phyloP scores from a whole-genome alignment of 2,113 vertebrate genomes.

The Anser brachyrhynchus region DNA sequence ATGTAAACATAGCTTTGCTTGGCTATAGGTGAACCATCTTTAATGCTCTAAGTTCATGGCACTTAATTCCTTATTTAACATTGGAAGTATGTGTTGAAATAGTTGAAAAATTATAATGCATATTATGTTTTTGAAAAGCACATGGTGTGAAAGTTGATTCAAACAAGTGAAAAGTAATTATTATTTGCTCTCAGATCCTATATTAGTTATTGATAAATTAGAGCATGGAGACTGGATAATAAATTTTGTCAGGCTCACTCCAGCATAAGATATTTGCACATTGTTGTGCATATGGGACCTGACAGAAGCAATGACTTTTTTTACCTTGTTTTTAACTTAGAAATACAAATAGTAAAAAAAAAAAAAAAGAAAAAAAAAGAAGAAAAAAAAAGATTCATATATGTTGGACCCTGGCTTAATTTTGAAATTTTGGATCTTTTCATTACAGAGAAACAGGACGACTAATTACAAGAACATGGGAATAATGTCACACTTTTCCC shows the following conservation, averaged over 20 bases:
- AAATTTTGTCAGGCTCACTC: constrained; percentile 35
- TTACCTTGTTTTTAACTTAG: constrained; percentile 71
- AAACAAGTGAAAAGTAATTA: constrained; percentile 64
- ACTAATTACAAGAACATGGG: constrained; percentile 5
- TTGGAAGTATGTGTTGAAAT: constrained; percentile 68
- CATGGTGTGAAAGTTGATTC: constrained; percentile 70
- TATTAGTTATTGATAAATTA: constrained; percentile 50
- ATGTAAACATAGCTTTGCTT: constrained; percentile 84
- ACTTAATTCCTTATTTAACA: constrained; percentile 73
- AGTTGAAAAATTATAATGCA: constrained; percentile 65
- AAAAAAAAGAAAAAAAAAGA: no score
- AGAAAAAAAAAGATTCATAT: not conserved
- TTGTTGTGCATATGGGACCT: constrained; percentile 55
- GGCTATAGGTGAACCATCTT: constrained; percentile 80
- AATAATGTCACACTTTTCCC: constrained; percentile 35
- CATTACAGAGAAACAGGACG: constrained; percentile 31
- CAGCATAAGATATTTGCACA: constrained; percentile 50
- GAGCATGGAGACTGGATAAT: constrained; percentile 50
- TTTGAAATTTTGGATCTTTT: constrained; percentile 21
- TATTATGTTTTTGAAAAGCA: constrained; percentile 73
- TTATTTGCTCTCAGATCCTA: constrained; percentile 48
- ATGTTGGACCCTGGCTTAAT: constrained; percentile 43
- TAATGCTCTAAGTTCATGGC: constrained; percentile 75
- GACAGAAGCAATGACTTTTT: constrained; percentile 57
- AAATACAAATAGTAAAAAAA: constrained; percentile 11